phyloP scores from a whole-genome alignment of 2,113 vertebrate species.

The Dascyllus trimaculatus region DNA sequence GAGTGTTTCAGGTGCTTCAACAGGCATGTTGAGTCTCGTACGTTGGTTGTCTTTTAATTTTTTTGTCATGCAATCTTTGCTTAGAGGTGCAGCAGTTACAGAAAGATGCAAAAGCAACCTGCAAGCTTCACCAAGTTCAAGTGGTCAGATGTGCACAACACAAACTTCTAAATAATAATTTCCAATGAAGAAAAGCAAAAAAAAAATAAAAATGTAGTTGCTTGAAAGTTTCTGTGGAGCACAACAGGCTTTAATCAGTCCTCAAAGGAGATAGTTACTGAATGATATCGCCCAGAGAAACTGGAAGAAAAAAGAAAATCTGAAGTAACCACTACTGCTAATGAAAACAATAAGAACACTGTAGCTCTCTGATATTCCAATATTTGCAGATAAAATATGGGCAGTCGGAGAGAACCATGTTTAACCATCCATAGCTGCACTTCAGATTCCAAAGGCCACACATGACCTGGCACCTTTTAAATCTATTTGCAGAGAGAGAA shows the following conservation, averaged over 20 bases:
- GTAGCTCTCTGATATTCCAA: background rate
- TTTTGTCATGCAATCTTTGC: slow-evolving; percentile 18
- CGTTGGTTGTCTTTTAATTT: slow-evolving; percentile 24
- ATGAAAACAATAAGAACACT: background rate
- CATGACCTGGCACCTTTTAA: slow-evolving; percentile 43
- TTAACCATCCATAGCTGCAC: slow-evolving; percentile 8
- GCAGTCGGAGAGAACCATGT: background rate
- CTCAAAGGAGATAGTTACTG: background rate
- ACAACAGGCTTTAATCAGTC: background rate
- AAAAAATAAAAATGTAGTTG: too few relatives aligned
- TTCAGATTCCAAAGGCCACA: slow-evolving; percentile 41
- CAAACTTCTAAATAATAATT: too few relatives aligned
- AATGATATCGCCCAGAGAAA: slow-evolving; percentile 1
- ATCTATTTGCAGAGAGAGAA: slow-evolving; percentile 30
- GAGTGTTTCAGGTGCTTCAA: background rate
- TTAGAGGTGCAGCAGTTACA: background rate
- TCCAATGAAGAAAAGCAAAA: background rate
- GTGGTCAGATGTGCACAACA: too few relatives aligned
- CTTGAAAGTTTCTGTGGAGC: background rate
- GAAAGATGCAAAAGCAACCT: slow-evolving; percentile 5
- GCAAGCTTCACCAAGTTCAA: background rate
- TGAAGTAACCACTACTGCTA: background rate
- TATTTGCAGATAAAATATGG: slow-evolving; percentile 15
- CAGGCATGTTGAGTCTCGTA: slow-evolving; percentile 1
- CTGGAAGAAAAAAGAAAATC: background rate